Base-by-base conservation (phyloP, 2,113 vertebrate species). In the Ameiurus melas region DNA sequence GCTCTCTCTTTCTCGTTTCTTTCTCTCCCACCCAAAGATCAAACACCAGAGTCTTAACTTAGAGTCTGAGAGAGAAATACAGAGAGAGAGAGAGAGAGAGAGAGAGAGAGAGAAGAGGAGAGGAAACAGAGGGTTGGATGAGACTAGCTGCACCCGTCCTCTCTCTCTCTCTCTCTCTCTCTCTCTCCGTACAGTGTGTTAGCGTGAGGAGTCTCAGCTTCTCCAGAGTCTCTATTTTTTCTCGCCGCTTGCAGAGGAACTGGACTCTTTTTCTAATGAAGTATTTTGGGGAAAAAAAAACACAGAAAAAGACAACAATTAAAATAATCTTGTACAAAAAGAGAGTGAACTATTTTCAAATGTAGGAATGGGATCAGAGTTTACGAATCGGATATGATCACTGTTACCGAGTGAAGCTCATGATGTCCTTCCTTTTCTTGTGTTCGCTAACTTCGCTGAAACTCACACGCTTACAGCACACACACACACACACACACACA, bases 181-280 rank as follows among this genome's bases (percentile, higher is more conserved):
- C 43, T 43, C 43, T 43, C 53, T 39, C 57, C 3, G 8, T 53
- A 57, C 79, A 55, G 43, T 30, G 60, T 4, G 92, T 90, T 91
- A 90, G 89, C 64, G 86, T 86, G 5, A 91, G 85, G 91, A 93
- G 91, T 92, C 70, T 81, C 93, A 94, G 92, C 92, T 89, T 92
- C 80, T 90, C 94, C 95, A 94, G 94, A 93, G 92, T 95, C 93
- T 96, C 94, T 96, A 95, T 96, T 95, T 96, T 95, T 95, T 95
- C 94, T 95, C 93, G 93, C 94, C 91, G 92, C 83, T 90, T 90
- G 93, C 93, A 83, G 91, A 95, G 93, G 94, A 93, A 86, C 70
- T 39, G 20, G 81, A 93, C 91, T 94, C 94, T 94, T 94, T 82
- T 94, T 93, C 93, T 94, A 93, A 95, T 68, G 86, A 93, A 95